Conservation (phyloP, 2,888 invertebrate genomes). For the Agrotis exclamationis region DNA sequence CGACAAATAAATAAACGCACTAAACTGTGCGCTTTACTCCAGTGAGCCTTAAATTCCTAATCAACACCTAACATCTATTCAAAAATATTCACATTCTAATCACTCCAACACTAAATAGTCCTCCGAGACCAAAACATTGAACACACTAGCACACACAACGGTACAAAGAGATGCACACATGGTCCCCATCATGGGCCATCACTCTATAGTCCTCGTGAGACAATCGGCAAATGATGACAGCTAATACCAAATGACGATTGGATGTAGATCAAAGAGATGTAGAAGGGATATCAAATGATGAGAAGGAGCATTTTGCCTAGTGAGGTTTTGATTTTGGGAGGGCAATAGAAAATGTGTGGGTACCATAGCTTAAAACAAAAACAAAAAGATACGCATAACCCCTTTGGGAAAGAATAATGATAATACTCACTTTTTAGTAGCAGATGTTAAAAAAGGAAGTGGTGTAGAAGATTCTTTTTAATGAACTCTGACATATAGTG, state of each 20-base stretch:
- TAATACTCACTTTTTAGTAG: too few species aligned
- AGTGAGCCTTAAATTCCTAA: neutral
- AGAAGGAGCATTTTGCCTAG: conserved; percentile 3
- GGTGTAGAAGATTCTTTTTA: too few species aligned
- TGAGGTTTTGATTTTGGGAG: neutral
- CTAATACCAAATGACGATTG: conserved; percentile 82
- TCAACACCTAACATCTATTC: neutral
- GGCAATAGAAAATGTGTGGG: neutral
- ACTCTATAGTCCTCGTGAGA: conserved; percentile 63
- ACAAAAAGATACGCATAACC: too few species aligned
- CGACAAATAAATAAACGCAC: too few species aligned
- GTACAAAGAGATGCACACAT: conserved; percentile 35
- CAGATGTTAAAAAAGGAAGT: too few species aligned
- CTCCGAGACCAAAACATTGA: conserved; percentile 23
- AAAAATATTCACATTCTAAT: conserved; percentile 11
- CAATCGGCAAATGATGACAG: conserved; percentile 84
- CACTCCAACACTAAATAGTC: conserved; percentile 36
- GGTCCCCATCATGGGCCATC: conserved; percentile 31
- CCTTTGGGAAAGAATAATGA: too few species aligned
- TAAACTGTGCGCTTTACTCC: too few species aligned
- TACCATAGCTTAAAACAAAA: too few species aligned
- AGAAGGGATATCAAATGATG: conserved; percentile 8
- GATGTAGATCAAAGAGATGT: conserved; percentile 62
- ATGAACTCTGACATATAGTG: too few species aligned
- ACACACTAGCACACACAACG: conserved; percentile 33